phyloP scores from a whole-genome alignment of 2,797 vertebrate species.

The Margarornis squamiger region DNA sequence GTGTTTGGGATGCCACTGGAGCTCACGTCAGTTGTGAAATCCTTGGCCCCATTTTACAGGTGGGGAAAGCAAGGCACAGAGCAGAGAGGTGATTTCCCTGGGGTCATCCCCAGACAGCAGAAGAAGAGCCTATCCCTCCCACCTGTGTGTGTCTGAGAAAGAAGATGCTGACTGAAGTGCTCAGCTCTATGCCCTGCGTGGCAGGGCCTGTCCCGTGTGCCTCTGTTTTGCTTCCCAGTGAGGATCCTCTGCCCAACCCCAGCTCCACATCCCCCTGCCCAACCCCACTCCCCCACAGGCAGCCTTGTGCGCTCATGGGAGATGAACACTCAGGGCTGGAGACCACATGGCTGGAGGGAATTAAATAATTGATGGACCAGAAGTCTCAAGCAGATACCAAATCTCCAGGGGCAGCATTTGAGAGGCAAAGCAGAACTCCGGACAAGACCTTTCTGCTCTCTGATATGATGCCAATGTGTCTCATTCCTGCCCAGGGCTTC shows the following conservation, averaged over 20 bases:
- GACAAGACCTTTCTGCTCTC: constrained; percentile 29
- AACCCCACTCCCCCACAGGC: accelerated
- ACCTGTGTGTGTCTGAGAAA: accelerated
- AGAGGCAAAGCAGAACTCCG: background rate
- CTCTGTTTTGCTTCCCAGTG: accelerated
- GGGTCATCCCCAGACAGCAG: accelerated
- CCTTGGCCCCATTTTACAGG: background rate
- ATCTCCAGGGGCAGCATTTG: constrained; percentile 16
- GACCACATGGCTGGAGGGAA: constrained; percentile 59
- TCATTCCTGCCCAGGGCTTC: background rate
- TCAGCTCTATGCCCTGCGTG: accelerated
- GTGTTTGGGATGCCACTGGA: background rate
- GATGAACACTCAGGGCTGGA: background rate
- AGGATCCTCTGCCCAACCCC: background rate
- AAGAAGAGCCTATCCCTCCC: background rate
- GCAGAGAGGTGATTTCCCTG: background rate
- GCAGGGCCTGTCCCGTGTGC: background rate
- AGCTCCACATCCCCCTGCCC: background rate
- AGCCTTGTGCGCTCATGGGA: background rate
- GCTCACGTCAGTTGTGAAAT: background rate
- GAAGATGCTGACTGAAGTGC: accelerated
- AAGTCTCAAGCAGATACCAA: constrained; percentile 7
- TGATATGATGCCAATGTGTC: background rate
- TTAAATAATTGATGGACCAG: constrained; percentile 67
- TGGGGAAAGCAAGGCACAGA: background rate